Evolutionary conservation across 1,140 invertebrate species (phyloP), one percentile per base, ranked within the genome.

Genomic region (Charaxes varanes): DNA sequence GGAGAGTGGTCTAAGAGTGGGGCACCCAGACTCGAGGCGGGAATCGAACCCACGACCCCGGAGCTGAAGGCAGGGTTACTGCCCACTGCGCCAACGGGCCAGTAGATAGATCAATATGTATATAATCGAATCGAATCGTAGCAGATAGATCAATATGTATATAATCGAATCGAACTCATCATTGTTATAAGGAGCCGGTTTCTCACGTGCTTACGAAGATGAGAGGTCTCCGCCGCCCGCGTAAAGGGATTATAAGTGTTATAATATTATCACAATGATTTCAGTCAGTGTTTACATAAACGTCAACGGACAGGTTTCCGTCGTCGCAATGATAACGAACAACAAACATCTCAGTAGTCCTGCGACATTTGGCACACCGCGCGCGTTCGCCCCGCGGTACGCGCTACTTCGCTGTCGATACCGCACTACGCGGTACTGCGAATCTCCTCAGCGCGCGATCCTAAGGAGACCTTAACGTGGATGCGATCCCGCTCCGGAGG

Each of bases 131-230:
- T n/a, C n/a, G n/a, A n/a, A n/a, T n/a, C n/a, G n/a, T n/a, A n/a
- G n/a, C n/a, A n/a, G n/a, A n/a, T n/a, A n/a, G n/a, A n/a, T n/a
- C n/a, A n/a, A n/a, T n/a, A n/a, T n/a, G n/a, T n/a, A n/a, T n/a
- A n/a, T n/a, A n/a, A n/a, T n/a, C n/a, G n/a, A n/a, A 91, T 97
- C 48, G 92, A 93, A 53, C 80, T 89, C 49, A 89, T 94, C 34
- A 86, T n/a, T n/a, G n/a, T n/a, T n/a, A n/a, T n/a, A 17, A 31
- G 12, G 18, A 14, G 28, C 6, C 6, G 8, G n/a, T n/a, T n/a
- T n/a, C n/a, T 16, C 7, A 30, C 28, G 27, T 16, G 17, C 4
- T 16, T n/a, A 6, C 4, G 4, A 13, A 13, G 32, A 34, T n/a
- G 13, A 34, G 22, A 34, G 32, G 32, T 34, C 32, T 7, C 19